Conservation (phyloP, 2,797 vertebrate genomes). For the Alauda arvensis region DNA sequence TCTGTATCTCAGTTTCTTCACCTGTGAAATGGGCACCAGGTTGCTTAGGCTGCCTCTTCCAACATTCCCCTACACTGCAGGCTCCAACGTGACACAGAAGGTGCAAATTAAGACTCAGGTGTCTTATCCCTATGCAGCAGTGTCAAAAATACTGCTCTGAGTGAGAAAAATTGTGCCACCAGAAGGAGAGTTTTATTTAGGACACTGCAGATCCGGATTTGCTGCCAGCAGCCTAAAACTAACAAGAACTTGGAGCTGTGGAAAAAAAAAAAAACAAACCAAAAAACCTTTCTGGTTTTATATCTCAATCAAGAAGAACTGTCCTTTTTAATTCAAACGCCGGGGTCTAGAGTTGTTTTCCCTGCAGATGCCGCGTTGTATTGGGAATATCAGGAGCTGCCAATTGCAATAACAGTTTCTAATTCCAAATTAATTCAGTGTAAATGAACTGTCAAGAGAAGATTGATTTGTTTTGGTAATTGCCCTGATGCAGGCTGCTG, state of each 20-base stretch:
- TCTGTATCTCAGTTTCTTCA: background rate
- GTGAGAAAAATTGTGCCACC: background rate
- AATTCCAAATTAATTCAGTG: constrained; percentile 97
- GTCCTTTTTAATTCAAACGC: constrained; percentile 53
- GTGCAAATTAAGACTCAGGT: background rate
- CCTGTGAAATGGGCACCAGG: background rate
- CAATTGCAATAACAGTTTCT: constrained; percentile 89
- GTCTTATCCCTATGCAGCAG: background rate
- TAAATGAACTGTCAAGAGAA: constrained; percentile 95
- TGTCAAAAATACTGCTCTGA: background rate
- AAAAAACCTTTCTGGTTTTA: constrained; percentile 17
- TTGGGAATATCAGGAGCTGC: constrained; percentile 87
- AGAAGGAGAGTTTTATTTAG: background rate
- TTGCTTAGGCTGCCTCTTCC: background rate
- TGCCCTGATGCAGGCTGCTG: constrained; percentile 83
- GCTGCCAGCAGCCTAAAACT: background rate
- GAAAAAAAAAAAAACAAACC: background rate
- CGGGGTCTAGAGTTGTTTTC: constrained; percentile 57
- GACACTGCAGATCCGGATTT: background rate
- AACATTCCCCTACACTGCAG: rapidly evolving
- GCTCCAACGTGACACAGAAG: background rate
- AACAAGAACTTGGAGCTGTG: background rate
- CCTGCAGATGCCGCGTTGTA: constrained; percentile 62
- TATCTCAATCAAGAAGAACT: constrained; percentile 60
- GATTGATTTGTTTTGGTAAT: constrained; percentile 89